Base-by-base conservation (phyloP, 2,113 vertebrate genomes). In the Gila orcuttii region DNA sequence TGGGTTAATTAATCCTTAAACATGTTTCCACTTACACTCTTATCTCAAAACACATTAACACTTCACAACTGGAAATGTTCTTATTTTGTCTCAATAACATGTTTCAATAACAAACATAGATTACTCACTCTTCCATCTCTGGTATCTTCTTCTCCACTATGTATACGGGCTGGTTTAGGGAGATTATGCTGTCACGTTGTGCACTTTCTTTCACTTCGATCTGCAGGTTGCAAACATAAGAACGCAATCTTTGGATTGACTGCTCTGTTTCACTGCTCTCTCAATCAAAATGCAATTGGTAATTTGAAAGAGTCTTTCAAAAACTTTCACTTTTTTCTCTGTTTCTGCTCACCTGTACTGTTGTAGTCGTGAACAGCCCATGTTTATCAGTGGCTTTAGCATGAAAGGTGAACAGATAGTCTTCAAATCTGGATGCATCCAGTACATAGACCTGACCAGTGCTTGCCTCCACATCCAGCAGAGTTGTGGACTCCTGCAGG, bases 401-500 rank as follows among this genome's bases (percentile, higher is more conserved):
- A 74, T 90, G 5, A 73, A 93, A 12, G 0, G 19, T 0, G 31
- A 84, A 68, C 0, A 0, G 12, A 77, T 59, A 55, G 57, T 89
- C 93, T 23, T 25, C 3, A 73, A 91, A 86, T 47, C 23, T 89
- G 83, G 79, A 82, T 6, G 91, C 84, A n/a, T 94, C 94, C 33
- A 94, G 88, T 76, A 94, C 93, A 23, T 91, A 95, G 79, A 96
- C 84, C 88, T 92, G 89, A 71, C 96, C 96, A 0, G 95, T 93
- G 2, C 89, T 88, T 60, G 90, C 60, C 2, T 96, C n/a, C 9
- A 96, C 91, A 23, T 91, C 93, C 0, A 96, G 94, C 15, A 89
- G 71, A 0, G 87, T 42, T 0, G 3, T 88, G 3, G 39, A 12
- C 3, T 84, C 55, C n/a, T 71, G 45, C 36, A 96, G 52, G 60